Conservation (phyloP, 2,797 vertebrate species). For the Anomalospiza imberbis region DNA sequence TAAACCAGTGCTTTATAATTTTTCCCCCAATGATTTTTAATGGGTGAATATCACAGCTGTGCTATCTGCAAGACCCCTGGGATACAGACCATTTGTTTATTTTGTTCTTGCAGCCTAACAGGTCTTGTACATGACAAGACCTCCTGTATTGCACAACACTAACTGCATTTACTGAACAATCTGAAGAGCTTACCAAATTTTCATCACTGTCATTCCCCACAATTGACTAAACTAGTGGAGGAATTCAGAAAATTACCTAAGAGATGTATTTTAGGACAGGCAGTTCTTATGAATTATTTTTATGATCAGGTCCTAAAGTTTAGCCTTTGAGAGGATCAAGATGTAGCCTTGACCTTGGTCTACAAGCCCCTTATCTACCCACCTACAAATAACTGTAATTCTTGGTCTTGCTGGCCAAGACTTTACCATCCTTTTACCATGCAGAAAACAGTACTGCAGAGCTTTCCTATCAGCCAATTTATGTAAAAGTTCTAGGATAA, state of each 20-base stretch:
- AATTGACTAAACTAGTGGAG: neutral
- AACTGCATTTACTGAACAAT: neutral
- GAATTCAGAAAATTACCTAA: neutral
- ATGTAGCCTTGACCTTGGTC: neutral
- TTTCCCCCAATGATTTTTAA: neutral
- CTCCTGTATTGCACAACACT: neutral
- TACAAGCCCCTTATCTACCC: neutral
- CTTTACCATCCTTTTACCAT: neutral
- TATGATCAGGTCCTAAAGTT: neutral
- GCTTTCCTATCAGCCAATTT: neutral
- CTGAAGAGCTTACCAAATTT: neutral
- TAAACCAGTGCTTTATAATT: neutral
- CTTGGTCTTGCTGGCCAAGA: neutral
- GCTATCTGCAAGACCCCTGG: neutral
- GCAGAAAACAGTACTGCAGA: neutral
- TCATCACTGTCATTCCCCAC: neutral
- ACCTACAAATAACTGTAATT: neutral
- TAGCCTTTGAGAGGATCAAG: neutral
- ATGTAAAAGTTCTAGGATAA: neutral
- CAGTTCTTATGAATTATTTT: neutral
- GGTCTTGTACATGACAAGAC: neutral
- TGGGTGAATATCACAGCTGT: neutral
- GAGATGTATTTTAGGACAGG: neutral
- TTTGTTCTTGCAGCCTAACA: neutral
- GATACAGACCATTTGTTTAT: neutral